These are phyloP conservation scores for Psettodes erumei DNA, from an alignment of 2,113 vertebrate genomes.

Conservation along the genomic window DNA sequence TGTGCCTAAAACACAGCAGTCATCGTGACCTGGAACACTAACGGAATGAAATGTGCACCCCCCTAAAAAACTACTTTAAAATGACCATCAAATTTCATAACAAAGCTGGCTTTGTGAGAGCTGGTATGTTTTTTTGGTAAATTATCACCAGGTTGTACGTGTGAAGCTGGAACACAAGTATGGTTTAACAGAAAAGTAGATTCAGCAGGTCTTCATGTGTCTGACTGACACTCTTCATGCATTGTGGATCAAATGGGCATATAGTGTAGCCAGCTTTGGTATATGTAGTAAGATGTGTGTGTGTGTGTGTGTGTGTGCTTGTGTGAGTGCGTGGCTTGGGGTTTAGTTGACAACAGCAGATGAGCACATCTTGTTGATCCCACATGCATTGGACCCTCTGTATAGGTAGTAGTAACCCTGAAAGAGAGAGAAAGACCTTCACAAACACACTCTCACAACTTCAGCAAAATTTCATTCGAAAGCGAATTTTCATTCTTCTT, in stretches of 20 bases:
- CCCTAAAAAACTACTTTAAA: slow-evolving; percentile 28
- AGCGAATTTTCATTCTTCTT: background rate
- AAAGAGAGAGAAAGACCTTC: slow-evolving; percentile 29
- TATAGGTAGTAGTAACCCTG: slow-evolving; percentile 93
- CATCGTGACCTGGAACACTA: background rate
- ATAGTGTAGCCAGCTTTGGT: too few species aligned
- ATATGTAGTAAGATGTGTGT: too few species aligned
- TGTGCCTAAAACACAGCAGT: slow-evolving; percentile 33
- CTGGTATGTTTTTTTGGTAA: slow-evolving; percentile 37
- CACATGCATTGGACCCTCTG: slow-evolving; percentile 87
- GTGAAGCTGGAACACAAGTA: slow-evolving; percentile 12
- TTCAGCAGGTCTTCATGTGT: slow-evolving; percentile 27
- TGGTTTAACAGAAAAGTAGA: slow-evolving; percentile 22
- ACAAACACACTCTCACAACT: background rate
- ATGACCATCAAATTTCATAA: background rate
- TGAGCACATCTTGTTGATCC: slow-evolving; percentile 90
- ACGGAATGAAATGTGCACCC: slow-evolving; percentile 20
- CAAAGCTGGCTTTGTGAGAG: slow-evolving; percentile 17
- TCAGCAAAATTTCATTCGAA: background rate
- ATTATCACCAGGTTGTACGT: slow-evolving; percentile 10
- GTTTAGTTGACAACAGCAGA: slow-evolving; percentile 87
- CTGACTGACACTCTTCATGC: slow-evolving; percentile 17
- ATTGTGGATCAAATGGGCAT: slow-evolving; percentile 14
- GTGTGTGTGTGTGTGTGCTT: slow-evolving; percentile 15
- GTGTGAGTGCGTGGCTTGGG: background rate